Percentiles rank a stretch among this genome's conserved stretches.
Conservation (phyloP, 2,888 invertebrate genomes). For the Ophion ventricosus region DNA sequence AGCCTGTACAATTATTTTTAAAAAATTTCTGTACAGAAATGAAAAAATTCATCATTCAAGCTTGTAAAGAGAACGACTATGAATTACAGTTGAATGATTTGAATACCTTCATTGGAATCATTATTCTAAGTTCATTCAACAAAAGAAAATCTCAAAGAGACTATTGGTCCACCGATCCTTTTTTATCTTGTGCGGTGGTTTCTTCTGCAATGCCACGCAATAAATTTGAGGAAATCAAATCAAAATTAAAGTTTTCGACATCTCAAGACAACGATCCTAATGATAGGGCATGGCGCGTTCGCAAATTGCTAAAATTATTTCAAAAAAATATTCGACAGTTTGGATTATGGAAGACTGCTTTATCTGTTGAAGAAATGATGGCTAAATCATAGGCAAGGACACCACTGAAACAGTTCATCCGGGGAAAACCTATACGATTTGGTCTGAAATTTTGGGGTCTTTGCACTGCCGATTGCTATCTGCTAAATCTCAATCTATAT, state of each 20-base stretch:
- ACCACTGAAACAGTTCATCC: no score
- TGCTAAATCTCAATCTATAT: constrained; percentile 35
- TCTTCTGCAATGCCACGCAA: constrained; percentile 35
- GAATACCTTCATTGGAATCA: constrained; percentile 49
- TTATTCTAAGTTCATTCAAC: constrained; percentile 36
- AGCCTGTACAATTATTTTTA: constrained; percentile 43
- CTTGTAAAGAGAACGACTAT: constrained; percentile 32
- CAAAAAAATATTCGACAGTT: constrained; percentile 39
- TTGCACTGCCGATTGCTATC: no score
- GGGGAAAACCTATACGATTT: no score
- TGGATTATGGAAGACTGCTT: constrained; percentile 24
- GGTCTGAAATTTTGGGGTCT: no score
- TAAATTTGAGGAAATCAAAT: constrained; percentile 45
- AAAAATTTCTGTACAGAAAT: constrained; percentile 35
- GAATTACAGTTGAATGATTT: constrained; percentile 25
- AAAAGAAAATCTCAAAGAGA: constrained; percentile 42
- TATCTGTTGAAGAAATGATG: constrained; percentile 49
- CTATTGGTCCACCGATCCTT: constrained; percentile 44
- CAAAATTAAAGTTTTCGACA: constrained; percentile 25
- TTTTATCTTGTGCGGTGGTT: constrained; percentile 13
- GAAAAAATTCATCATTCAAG: constrained; percentile 47
- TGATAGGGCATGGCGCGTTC: constrained; percentile 49
- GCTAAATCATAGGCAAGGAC: no score
- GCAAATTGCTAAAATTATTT: constrained; percentile 36
- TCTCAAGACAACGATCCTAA: constrained; percentile 3